These are phyloP conservation scores for Hydrolagus colliei DNA, from an alignment of 2,797 vertebrate species.

Conservation along the genomic window DNA sequence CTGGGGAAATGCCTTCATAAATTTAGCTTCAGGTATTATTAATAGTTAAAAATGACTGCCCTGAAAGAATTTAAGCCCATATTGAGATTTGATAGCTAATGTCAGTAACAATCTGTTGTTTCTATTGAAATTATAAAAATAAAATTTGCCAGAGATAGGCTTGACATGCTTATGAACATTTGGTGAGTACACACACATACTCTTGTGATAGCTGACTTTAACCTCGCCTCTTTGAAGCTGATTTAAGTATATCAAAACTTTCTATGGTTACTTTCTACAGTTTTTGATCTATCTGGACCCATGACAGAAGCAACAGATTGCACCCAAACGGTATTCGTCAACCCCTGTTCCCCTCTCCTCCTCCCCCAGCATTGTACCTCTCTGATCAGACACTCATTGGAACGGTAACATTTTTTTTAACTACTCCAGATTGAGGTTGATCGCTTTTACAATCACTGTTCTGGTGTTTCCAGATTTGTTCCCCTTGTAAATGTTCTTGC, in stretches of 20 bases:
- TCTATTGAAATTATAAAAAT: background rate
- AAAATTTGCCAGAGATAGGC: no score
- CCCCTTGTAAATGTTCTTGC: background rate
- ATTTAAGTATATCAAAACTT: background rate
- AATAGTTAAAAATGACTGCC: background rate
- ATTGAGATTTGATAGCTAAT: background rate
- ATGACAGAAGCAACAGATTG: background rate
- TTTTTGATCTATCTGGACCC: background rate
- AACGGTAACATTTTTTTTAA: background rate
- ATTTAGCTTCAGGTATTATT: background rate
- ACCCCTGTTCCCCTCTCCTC: background rate
- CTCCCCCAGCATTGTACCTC: background rate
- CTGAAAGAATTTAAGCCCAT: background rate
- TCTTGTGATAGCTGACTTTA: background rate
- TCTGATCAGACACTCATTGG: background rate
- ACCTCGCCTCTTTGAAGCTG: background rate
- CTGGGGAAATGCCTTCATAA: background rate
- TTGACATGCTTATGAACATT: no score
- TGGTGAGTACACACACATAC: background rate
- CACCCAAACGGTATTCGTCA: background rate
- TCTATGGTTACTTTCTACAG: background rate
- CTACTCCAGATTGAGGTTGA: background rate
- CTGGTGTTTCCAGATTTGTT: background rate
- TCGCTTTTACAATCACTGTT: background rate
- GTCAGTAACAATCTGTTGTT: background rate